Evolutionary conservation across 1,140 invertebrate genomes (phyloP).

Genomic region (Aethina tumida): DNA sequence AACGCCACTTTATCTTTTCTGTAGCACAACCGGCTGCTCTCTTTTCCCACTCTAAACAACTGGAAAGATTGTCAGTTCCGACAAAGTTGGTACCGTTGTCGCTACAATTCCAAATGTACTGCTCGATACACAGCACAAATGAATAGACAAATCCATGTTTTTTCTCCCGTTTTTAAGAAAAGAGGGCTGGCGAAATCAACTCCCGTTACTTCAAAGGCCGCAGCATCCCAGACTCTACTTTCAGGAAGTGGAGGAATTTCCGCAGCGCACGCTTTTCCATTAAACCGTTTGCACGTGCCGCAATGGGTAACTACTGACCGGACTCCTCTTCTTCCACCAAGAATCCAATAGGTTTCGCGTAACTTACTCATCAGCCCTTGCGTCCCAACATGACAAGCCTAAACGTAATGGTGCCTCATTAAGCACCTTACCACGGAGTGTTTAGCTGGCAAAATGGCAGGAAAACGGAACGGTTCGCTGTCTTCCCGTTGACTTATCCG

Average conservation of each 20-base stretch:
- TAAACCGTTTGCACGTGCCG: conserved; percentile 23
- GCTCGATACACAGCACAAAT: conserved; percentile 32
- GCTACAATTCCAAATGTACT: conserved; percentile 34
- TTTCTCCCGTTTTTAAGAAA: conserved; percentile 20
- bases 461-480: conserved; percentile 19
- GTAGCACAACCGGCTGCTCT: not conserved
- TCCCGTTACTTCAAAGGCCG: conserved; percentile 27
- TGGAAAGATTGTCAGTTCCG: conserved; percentile 24
- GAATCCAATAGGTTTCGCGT: conserved; percentile 27
- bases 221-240: conserved; percentile 15
- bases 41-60: conserved; percentile 20
- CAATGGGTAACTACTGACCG: conserved; percentile 23
- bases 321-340: conserved; percentile 20
- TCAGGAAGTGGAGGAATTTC: conserved; percentile 10
- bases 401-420: conserved; percentile 7
- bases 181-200: conserved; percentile 32
- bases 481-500: conserved; percentile 22
- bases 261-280: conserved; percentile 14
- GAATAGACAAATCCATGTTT: conserved; percentile 33
- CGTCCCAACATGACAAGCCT: conserved; percentile 9
- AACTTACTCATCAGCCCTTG: conserved; percentile 14
- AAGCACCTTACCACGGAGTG: conserved; percentile 13
- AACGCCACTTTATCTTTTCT: conserved; percentile 12
- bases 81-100: conserved; percentile 37
- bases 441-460: conserved; percentile 24